These are phyloP conservation scores for Hiodon alosoides DNA, from an alignment of 2,113 vertebrate genomes.

Conservation along the genomic window DNA sequence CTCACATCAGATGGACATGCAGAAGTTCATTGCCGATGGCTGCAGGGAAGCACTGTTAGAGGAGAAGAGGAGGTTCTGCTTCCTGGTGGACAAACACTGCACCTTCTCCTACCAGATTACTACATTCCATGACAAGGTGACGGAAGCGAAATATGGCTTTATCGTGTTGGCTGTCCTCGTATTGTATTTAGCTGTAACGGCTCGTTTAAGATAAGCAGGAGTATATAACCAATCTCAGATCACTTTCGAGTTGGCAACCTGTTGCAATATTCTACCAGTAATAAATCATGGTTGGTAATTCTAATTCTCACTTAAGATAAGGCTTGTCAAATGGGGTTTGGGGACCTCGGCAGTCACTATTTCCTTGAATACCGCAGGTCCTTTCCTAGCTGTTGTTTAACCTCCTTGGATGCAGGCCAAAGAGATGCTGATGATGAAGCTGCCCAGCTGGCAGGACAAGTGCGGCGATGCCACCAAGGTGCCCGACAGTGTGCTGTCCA, in stretches of 20 bases:
- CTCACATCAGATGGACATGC: constrained; percentile 85
- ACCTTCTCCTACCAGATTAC: constrained; percentile 75
- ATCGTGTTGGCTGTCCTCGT: not conserved
- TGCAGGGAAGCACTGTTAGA: constrained; percentile 89
- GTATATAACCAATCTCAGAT: no score
- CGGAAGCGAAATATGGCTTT: constrained; percentile 1
- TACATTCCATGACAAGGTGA: constrained; percentile 79
- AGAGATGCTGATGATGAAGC: constrained; percentile 72
- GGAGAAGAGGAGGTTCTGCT: constrained; percentile 93
- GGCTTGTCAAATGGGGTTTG: not conserved
- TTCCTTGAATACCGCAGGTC: not conserved
- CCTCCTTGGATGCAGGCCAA: constrained; percentile 66
- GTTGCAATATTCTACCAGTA: not conserved
- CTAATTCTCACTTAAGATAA: not conserved
- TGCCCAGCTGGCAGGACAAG: constrained; percentile 85
- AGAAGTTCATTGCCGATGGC: constrained; percentile 88
- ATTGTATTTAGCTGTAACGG: not conserved
- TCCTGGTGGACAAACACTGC: constrained; percentile 95
- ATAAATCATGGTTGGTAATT: not conserved
- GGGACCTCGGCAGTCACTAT: not conserved
- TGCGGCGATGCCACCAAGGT: constrained; percentile 83
- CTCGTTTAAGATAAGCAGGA: no score
- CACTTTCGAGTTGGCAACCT: no score
- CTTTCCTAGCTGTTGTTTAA: not conserved
- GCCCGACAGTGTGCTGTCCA: constrained; percentile 75